Base-by-base conservation (phyloP, 2,797 vertebrate genomes). In the Moxostoma hubbsi region DNA sequence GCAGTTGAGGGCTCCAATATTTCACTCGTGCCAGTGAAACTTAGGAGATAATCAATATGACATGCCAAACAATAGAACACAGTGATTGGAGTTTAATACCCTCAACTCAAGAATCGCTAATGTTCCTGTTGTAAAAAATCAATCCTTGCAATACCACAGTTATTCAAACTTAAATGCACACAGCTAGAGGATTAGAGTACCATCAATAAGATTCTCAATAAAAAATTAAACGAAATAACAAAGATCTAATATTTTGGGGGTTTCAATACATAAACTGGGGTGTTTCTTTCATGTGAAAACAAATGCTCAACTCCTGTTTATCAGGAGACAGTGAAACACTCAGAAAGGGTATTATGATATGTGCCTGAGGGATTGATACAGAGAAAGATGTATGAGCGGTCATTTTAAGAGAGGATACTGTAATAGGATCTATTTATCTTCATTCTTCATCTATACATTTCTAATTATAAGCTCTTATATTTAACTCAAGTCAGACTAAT, bases 61-160 rank as follows among this genome's bases (percentile, higher is more conserved):
- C 90, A 89, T 84, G 87, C 85, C 84, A 93, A 95, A 93, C 75
- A 86, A 89, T 89, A 90, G 90, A 93, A 93, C 91, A 90, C 92
- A 92, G 90, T 91, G 91, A 94, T 93, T 93, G 92, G 91, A 93
- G 91, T 93, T 92, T 92, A 94, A 93, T 93, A 91, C 91, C 93
- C 92, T 87, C 62, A 90, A 90, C 92, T 92, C 80, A 51, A 90
- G 91, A 92, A 91, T 92, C 88, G 74, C 92, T 93, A 93, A 93
- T 94, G 93, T 92, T 92, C 92, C 89, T 86, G 88, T 90, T 91
- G 90, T 87, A 85, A 87, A 87, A 91, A 92, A 94, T 94, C 92
- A 87, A 94, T 94, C 84, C 83, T 67, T 67, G 88, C 85, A 83
- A 87, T 85, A 83, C 84, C n/a, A 75, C 86, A 85, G 87, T 51